phyloP scores from a whole-genome alignment of 1,140 invertebrate genomes.

The Dolichoris vasculosae region DNA sequence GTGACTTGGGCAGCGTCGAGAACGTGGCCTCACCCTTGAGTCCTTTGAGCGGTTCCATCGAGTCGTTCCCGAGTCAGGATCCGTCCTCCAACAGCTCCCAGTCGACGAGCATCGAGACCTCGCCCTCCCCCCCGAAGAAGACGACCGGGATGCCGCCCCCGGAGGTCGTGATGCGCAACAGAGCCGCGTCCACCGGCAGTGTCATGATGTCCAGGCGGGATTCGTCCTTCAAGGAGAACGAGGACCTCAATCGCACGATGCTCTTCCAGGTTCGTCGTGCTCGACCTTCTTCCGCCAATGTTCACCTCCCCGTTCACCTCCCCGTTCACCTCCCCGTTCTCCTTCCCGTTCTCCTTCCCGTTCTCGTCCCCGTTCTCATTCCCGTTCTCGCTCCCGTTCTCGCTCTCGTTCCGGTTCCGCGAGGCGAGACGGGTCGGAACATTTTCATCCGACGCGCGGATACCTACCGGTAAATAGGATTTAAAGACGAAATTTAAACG shows the following conservation, averaged over 20 bases:
- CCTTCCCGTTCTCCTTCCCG: background rate
- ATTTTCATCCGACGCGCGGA: background rate
- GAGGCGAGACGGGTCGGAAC: background rate
- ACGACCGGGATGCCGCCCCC: conserved; percentile 61
- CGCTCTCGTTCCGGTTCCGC: background rate
- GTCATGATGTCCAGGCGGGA: conserved; percentile 67
- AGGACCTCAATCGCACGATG: conserved; percentile 93
- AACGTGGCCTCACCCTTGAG: conserved; percentile 62
- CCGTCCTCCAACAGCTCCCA: background rate
- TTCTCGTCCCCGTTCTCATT: too few relatives aligned
- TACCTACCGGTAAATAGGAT: background rate
- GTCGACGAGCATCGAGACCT: background rate
- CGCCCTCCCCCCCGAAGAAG: conserved; percentile 48
- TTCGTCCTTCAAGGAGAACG: conserved; percentile 63
- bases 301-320: background rate
- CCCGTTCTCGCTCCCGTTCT: too few relatives aligned
- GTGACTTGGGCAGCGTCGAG: conserved; percentile 68
- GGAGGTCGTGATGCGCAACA: conserved; percentile 71
- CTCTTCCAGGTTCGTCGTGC: conserved; percentile 82
- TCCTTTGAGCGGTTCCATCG: conserved; percentile 58
- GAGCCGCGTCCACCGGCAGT: conserved; percentile 74
- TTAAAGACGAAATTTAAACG: too few relatives aligned
- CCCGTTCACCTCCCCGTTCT: background rate
- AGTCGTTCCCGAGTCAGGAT: conserved; percentile 59
- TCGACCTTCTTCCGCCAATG: background rate